Evolutionary conservation across 2,797 vertebrate species (phyloP).

Genomic region (Squalus acanthias): DNA sequence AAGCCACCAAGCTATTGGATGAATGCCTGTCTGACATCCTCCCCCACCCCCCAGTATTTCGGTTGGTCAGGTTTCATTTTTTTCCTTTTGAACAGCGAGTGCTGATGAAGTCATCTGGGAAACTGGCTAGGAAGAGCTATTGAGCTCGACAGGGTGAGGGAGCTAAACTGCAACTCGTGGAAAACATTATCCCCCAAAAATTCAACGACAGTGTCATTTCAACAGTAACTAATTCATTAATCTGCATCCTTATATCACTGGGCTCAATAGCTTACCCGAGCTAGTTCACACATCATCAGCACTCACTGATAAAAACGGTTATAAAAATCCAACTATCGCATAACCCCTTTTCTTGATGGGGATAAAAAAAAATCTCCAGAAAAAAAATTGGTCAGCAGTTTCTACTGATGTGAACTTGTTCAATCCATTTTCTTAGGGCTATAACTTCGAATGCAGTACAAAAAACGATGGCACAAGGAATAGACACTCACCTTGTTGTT

Average conservation of each 20-base stretch:
- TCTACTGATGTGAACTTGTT: background rate
- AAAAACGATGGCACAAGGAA: background rate
- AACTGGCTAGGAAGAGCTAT: background rate
- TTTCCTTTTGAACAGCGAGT: background rate
- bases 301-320: background rate
- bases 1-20: background rate
- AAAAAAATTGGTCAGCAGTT: background rate
- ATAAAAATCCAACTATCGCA: background rate
- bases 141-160: background rate
- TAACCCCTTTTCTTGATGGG: background rate
- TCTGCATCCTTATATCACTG: background rate
- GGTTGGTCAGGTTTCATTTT: background rate
- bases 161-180: background rate
- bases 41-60: background rate
- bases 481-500: background rate
- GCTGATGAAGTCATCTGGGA: background rate
- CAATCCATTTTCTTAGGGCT: background rate
- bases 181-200: background rate
- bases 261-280: background rate
- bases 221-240: background rate
- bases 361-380: background rate
- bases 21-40: background rate
- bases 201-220: background rate
- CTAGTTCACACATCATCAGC: background rate
- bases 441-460: background rate